phyloP scores from a whole-genome alignment of 2,113 vertebrate species.

The Nyctibius bracteatus region DNA sequence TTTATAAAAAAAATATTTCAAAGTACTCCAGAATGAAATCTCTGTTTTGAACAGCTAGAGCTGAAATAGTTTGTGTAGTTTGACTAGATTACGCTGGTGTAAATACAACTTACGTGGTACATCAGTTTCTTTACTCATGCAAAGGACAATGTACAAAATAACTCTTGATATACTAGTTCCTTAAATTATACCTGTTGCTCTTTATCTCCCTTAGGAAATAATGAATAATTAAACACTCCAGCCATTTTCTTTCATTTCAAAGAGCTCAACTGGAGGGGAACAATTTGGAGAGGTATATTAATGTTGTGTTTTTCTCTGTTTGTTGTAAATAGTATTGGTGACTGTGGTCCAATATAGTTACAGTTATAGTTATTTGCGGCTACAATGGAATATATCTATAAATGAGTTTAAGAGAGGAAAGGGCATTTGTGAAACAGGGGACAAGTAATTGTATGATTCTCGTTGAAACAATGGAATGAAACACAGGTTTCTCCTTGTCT shows the following conservation, averaged over 20 bases:
- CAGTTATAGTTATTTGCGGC: background rate
- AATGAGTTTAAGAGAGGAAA: background rate
- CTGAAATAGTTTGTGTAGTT: background rate
- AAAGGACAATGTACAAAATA: background rate
- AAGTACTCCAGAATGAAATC: background rate
- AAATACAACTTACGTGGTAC: background rate
- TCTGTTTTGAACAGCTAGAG: background rate
- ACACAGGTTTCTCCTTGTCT: background rate
- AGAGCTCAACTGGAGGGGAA: background rate
- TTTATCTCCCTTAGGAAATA: background rate
- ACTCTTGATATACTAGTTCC: background rate
- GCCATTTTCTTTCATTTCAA: background rate
- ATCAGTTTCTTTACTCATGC: background rate
- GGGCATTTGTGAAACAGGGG: background rate
- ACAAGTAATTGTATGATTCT: background rate
- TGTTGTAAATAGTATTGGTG: background rate
- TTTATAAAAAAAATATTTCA: background rate
- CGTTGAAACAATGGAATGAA: background rate
- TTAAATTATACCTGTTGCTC: background rate
- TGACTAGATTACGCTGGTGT: background rate
- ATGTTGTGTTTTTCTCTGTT: background rate
- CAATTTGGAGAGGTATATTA: background rate
- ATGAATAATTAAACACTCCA: background rate
- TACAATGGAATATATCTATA: background rate
- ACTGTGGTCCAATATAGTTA: background rate